Evolutionary conservation across 2,113 vertebrate genomes (phyloP), one percentile per base, ranked within the genome.

Genomic region (Triplophysa dalaica): DNA sequence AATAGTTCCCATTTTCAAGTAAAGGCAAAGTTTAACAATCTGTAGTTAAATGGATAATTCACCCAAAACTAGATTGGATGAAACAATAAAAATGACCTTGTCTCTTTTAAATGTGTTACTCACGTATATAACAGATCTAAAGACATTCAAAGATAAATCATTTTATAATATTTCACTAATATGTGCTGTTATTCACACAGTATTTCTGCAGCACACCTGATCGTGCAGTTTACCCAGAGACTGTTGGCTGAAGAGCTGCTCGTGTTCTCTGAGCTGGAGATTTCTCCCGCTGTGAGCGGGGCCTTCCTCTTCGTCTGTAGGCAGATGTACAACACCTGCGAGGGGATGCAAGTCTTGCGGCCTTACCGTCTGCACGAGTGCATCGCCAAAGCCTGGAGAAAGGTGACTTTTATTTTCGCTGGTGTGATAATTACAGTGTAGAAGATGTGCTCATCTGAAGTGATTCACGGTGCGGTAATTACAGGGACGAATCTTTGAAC

Each of bases 271-370:
- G 92, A 92, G 81, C 89, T 88, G 0, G 88, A 94, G 66, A 26
- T 87, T 54, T 83, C 90, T 19, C 86, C 89, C 12, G 19, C 87
- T 2, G 81, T 97, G 74, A 96, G 94, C 85, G 95, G 95, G 81
- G 95, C 95, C 79, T 99, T 98, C 81, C 90, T 98, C 90, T 96
- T 95, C 64, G 91, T 97, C 1, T 98, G 98, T 81, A 90, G 93
- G 69, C 96, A 98, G 86, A 95, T 98, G 56, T 98, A 96, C 87
- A 92, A 94, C 88, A 97, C 95, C 38, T 97, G 95, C 45, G 95
- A 98, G 88, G 98, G 98, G 24, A 87, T 99, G 14, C 94, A 96
- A 81, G 83, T 91, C 29, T 84, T 98, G 48, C 87, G 89, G 76
- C 93, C 94, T 68, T 98, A 97, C 33, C 81, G 81, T 41, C 87